Evolutionary conservation across 1,140 invertebrate genomes (phyloP), one percentile per base, ranked within the genome.

Genomic region (Drosophila ohnishii): DNA sequence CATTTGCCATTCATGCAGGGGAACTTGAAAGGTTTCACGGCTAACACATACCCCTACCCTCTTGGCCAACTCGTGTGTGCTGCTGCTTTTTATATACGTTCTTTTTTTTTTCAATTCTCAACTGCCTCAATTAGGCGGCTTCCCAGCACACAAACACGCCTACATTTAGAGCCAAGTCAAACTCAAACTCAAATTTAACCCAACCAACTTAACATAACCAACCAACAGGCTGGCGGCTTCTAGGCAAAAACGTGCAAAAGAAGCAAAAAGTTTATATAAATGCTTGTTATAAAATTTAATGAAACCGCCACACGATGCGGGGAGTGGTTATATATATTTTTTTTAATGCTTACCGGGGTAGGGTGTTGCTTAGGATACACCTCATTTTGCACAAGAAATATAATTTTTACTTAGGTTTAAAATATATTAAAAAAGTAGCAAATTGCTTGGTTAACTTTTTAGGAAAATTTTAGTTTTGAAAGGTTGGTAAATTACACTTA

Each of bases 231-330:
- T 55, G 71, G 16, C 32, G 32, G 37, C 40, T 61, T 77, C 79
- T 82, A 78, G 74, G 42, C 56, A 58, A 34, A 69, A 60, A 67
- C 37, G 60, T 50, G 71, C 48, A 61, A 75, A 63, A 57, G 59
- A 75, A 64, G 47, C 44, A 62, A 59, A 67, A 83, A 65, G 53
- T 74, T 58, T 64, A 62, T 59, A 83, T 72, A 76, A 84, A 84
- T 76, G 81, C 81, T 84, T 84, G 81, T 84, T 84, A 84, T 84
- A 84, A 84, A 84, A 84, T 84, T 84, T 84, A 84, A 84, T 84
- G 80, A 84, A 84, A 84, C 80, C 80, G 59, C 80, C 80, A 84
- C 76, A 84, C 58, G 76, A 71, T 64, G 67, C 75, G 62, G 50
- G 58, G 58, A 74, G 63, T 63, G 72, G 45, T 25, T 47, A 14